phyloP scores from a whole-genome alignment of 2,888 invertebrate genomes.

The Agrochola litura region DNA sequence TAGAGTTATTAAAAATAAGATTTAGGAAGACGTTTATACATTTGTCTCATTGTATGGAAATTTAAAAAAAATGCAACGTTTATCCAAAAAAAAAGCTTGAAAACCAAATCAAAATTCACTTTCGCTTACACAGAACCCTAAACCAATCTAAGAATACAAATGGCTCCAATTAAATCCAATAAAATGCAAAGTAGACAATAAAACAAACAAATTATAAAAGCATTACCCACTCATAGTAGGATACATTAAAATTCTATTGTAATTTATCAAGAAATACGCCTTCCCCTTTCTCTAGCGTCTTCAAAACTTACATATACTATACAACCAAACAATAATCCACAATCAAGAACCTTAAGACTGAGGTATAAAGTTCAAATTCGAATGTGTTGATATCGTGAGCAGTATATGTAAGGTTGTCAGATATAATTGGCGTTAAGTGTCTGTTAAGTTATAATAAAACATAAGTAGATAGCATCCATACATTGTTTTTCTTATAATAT shows the following conservation, averaged over 20 bases:
- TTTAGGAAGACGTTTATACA: no score
- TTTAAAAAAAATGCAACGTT: not conserved
- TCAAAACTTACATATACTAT: slow-evolving; percentile 36
- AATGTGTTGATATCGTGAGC: slow-evolving; percentile 9
- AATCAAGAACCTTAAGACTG: slow-evolving; percentile 50
- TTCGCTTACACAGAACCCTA: slow-evolving; percentile 58
- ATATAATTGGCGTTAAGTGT: slow-evolving; percentile 88
- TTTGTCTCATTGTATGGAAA: no score
- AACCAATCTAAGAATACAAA: slow-evolving; percentile 75
- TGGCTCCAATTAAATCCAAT: slow-evolving; percentile 84
- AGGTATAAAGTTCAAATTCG: slow-evolving; percentile 65
- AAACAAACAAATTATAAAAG: slow-evolving; percentile 89
- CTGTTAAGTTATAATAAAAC: slow-evolving; percentile 88
- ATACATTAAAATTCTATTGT: slow-evolving; percentile 86
- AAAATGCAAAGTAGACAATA: slow-evolving; percentile 86
- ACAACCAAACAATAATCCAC: slow-evolving; percentile 43
- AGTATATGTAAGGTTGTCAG: slow-evolving; percentile 64
- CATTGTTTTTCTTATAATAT: slow-evolving; percentile 78
- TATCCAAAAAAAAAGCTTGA: not conserved
- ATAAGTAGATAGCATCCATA: slow-evolving; percentile 85
- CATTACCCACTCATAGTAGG: slow-evolving; percentile 82
- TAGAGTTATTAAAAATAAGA: no score
- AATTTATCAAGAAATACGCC: slow-evolving; percentile 85
- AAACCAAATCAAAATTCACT: not conserved
- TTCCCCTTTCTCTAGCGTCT: slow-evolving; percentile 80